Evolutionary conservation across 2,797 vertebrate genomes (phyloP).

Genomic region (Micrastur ruficollis): DNA sequence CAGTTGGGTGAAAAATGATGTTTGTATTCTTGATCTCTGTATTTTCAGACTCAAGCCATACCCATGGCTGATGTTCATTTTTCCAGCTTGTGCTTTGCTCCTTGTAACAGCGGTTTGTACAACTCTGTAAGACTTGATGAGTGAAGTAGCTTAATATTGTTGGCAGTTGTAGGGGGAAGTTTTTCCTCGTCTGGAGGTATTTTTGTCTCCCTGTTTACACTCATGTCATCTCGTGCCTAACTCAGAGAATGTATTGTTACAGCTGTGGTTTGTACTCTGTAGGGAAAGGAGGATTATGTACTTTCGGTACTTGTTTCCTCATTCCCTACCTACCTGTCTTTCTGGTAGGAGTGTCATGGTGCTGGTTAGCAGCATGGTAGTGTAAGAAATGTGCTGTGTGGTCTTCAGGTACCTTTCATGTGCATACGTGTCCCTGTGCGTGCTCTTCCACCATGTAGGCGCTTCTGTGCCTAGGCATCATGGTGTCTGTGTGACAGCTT

Average conservation of each 20-base stretch:
- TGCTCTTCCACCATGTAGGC: not conserved
- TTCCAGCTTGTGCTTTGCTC: not conserved
- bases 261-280: not conserved
- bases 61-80: not conserved
- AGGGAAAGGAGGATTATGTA: not conserved
- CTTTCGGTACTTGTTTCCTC: not conserved
- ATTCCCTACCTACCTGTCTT: not conserved
- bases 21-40: not conserved
- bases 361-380: not conserved
- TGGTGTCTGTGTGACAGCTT: not conserved
- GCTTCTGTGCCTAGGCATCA: not conserved
- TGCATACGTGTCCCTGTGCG: fast-evolving
- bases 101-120: not conserved
- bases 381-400: not conserved
- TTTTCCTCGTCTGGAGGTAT: not conserved
- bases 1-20: not conserved
- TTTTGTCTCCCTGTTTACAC: not conserved
- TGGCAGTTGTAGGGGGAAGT: not conserved
- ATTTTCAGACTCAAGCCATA: not conserved
- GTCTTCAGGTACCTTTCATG: not conserved
- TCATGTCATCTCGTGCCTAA: not conserved
- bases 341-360: not conserved
- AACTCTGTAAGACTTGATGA: not conserved
- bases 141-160: not conserved
- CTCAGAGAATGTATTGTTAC: not conserved